Evolutionary conservation across 2,888 invertebrate species (phyloP).

Genomic region (Colostygia pectinataria): DNA sequence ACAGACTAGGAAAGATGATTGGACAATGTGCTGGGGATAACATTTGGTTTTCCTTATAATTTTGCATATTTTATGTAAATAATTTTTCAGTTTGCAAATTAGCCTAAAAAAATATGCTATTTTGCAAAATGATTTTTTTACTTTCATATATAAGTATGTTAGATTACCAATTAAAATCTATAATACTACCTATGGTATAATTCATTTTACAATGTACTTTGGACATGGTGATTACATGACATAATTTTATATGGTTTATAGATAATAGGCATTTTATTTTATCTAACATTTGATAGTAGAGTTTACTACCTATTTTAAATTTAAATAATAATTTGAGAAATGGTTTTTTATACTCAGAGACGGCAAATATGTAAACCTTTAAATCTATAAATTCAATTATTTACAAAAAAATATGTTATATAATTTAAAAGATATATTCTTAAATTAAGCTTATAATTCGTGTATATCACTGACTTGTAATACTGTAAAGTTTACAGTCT

Average conservation of each 20-base stretch:
- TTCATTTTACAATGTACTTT: too few relatives aligned
- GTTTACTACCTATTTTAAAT: slow-evolving; percentile 3
- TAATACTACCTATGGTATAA: too few relatives aligned
- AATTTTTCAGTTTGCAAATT: background rate
- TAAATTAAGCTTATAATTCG: slow-evolving; percentile 16
- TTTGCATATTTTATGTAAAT: background rate
- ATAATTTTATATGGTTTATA: background rate
- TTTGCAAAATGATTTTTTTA: slow-evolving; percentile 6
- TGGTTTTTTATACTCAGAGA: background rate
- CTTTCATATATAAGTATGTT: slow-evolving; percentile 13
- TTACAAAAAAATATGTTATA: slow-evolving; percentile 8
- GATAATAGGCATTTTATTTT: slow-evolving; percentile 2
- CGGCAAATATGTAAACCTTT: background rate
- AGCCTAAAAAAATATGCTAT: too few relatives aligned
- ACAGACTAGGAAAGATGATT: slow-evolving; percentile 90
- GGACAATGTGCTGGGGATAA: slow-evolving; percentile 87
- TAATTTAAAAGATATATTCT: slow-evolving; percentile 20
- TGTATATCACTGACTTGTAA: slow-evolving; percentile 26
- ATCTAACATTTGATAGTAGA: slow-evolving; percentile 1
- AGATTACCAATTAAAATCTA: too few relatives aligned
- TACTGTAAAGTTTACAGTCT: slow-evolving; percentile 1
- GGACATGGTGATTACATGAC: too few relatives aligned
- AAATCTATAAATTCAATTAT: background rate
- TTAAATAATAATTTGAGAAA: background rate
- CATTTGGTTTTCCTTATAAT: slow-evolving; percentile 32